These are phyloP conservation scores for Microplitis manilae DNA, from an alignment of 2,888 invertebrate genomes.

Conservation along the genomic window DNA sequence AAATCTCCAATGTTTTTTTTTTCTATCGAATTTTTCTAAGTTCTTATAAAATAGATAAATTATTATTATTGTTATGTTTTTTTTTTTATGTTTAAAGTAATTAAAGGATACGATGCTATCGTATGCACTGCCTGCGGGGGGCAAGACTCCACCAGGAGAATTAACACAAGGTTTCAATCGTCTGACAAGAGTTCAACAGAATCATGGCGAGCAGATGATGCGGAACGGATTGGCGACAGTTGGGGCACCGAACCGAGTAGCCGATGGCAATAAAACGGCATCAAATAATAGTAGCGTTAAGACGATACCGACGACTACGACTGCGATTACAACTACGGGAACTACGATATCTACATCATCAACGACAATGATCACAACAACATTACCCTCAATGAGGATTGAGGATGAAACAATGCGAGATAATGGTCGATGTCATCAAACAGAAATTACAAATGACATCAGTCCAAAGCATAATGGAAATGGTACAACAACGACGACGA, in stretches of 20 bases:
- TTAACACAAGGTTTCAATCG: slow-evolving; percentile 54
- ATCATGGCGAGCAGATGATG: slow-evolving; percentile 49
- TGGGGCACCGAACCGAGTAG: slow-evolving; percentile 16
- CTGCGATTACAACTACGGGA: slow-evolving; percentile 37
- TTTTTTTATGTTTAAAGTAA: slow-evolving; percentile 42
- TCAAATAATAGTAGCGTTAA: slow-evolving; percentile 25
- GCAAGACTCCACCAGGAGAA: slow-evolving; percentile 79
- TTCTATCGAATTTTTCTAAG: no score
- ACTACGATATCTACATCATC: slow-evolving; percentile 10
- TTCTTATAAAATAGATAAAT: not conserved
- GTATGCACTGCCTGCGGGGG: slow-evolving; percentile 85
- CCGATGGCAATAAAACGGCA: slow-evolving; percentile 24
- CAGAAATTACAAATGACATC: slow-evolving; percentile 53
- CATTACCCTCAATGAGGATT: slow-evolving; percentile 51
- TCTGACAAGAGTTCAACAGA: slow-evolving; percentile 44
- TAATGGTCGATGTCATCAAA: slow-evolving; percentile 42
- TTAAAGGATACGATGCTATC: slow-evolving; percentile 77
- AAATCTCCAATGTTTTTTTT: slow-evolving; percentile 21
- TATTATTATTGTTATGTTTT: slow-evolving; percentile 18
- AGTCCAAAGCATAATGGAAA: slow-evolving; percentile 70
- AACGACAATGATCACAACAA: slow-evolving; percentile 56
- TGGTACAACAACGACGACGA: slow-evolving; percentile 57
- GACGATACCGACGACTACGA: slow-evolving; percentile 43
- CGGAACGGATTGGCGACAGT: slow-evolving; percentile 38
- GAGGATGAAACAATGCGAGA: slow-evolving; percentile 45